Evolutionary conservation across 2,797 vertebrate genomes (phyloP).

Genomic region (Oceanodroma leucorhoa): DNA sequence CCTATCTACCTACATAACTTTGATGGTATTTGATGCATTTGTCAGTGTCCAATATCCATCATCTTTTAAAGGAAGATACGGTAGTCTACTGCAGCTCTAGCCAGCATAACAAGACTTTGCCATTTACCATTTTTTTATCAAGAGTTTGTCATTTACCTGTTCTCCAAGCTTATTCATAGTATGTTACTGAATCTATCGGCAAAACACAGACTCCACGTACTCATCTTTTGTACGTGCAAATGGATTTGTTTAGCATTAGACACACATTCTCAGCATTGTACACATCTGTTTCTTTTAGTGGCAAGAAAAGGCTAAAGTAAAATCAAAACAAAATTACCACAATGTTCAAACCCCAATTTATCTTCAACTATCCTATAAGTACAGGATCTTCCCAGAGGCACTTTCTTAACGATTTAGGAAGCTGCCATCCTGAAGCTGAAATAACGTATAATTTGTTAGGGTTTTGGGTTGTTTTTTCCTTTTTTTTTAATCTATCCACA

Average conservation of each 20-base stretch:
- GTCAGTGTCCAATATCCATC: neutral
- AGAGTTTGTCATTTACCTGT: neutral
- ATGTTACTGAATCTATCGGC: neutral
- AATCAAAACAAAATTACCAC: neutral
- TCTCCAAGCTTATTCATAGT: neutral
- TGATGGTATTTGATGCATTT: neutral
- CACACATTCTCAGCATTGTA: neutral
- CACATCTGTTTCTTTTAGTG: neutral
- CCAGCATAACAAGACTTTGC: neutral
- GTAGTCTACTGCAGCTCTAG: neutral
- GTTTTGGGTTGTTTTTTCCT: fast-evolving
- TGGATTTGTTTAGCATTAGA: slow-evolving; percentile 12
- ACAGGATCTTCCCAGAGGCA: neutral
- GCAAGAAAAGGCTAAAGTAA: slow-evolving; percentile 8
- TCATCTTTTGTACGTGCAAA: neutral
- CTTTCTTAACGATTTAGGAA: neutral
- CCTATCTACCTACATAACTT: neutral
- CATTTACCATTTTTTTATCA: neutral
- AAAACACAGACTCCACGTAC: neutral
- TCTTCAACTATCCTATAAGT: neutral
- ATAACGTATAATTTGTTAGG: neutral
- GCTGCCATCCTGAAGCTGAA: neutral
- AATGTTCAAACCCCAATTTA: neutral
- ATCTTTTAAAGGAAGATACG: neutral
- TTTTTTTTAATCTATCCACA: neutral